A percentile compares a stretch with the other conserved stretches of the same genome.
Evolutionary conservation across 2,797 vertebrate species (phyloP).

Genomic region (Myoxocephalus aenaeus): DNA sequence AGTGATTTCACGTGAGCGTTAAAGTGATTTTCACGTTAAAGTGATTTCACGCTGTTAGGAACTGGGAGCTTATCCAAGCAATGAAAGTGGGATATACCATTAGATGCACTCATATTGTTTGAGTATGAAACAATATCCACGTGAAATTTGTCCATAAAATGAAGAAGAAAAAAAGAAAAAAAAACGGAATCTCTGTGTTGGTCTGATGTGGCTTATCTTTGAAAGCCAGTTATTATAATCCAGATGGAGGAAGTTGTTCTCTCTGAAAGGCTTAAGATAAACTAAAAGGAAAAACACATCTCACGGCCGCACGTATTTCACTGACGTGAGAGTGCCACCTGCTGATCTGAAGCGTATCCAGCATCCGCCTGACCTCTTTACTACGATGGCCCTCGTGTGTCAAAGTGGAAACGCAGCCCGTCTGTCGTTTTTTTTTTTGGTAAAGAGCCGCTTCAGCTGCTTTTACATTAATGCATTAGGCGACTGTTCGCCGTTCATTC

Average conservation of each 20-base stretch:
- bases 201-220: constrained; percentile 46
- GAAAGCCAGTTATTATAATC: constrained; percentile 39
- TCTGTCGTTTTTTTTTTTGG: constrained; percentile 12
- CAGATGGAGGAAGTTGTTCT: constrained; percentile 38
- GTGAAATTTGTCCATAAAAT: constrained; percentile 18
- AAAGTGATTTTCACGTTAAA: not conserved
- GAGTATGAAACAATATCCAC: constrained; percentile 19
- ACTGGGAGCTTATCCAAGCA: constrained; percentile 3
- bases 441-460: constrained; percentile 54
- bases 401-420: constrained; percentile 31
- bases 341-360: constrained; percentile 59
- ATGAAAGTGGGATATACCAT: constrained; percentile 19
- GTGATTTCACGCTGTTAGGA: constrained; percentile 9
- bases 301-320: constrained; percentile 13
- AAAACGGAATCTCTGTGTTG: not conserved
- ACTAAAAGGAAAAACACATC: constrained; percentile 51
- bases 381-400: constrained; percentile 10
- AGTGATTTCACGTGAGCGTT: constrained; percentile 33
- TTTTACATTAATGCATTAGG: constrained; percentile 59
- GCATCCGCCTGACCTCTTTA: constrained; percentile 28
- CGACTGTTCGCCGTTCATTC: constrained; percentile 48
- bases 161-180: not conserved
- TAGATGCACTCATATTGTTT: constrained; percentile 1
- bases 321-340: constrained; percentile 80
- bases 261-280: constrained; percentile 47